phyloP scores from a whole-genome alignment of 1,140 invertebrate species.

The Listronotus bonariensis region DNA sequence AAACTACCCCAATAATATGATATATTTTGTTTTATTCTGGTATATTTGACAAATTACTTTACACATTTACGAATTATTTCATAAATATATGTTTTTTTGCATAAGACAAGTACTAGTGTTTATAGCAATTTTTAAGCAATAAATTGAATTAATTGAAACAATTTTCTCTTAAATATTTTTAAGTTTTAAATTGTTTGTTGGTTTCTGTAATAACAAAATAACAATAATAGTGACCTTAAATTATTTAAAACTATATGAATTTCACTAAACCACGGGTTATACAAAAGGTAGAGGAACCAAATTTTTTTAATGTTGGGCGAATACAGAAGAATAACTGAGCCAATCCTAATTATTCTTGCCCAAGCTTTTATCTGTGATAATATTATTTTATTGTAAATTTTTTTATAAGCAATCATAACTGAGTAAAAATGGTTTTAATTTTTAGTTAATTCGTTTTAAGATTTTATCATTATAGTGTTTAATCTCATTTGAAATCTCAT shows the following conservation, averaged over 20 bases:
- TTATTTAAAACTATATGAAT: too few relatives aligned
- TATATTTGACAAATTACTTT: too few relatives aligned
- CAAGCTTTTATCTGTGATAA: constrained; percentile 48
- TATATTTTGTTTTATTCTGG: too few relatives aligned
- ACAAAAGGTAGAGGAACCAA: not conserved
- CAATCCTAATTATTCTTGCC: constrained; percentile 50
- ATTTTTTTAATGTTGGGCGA: constrained; percentile 35
- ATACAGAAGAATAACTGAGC: constrained; percentile 36
- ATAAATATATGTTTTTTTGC: too few relatives aligned
- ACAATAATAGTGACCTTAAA: too few relatives aligned
- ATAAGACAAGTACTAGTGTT: too few relatives aligned
- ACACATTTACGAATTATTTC: too few relatives aligned
- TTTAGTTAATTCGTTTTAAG: constrained; percentile 31
- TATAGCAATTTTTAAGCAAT: too few relatives aligned
- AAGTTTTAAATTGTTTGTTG: too few relatives aligned
- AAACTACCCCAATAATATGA: not conserved
- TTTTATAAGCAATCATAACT: constrained; percentile 8
- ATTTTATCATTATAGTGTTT: constrained; percentile 32
- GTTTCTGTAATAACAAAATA: too few relatives aligned
- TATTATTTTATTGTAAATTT: constrained; percentile 33
- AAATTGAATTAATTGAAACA: too few relatives aligned
- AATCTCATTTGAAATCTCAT: constrained; percentile 39
- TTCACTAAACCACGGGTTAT: not conserved
- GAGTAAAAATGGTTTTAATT: constrained; percentile 24
- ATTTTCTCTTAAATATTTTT: too few relatives aligned